phyloP scores from a whole-genome alignment of 2,888 invertebrate species.

The Stegana nigrithorax region DNA sequence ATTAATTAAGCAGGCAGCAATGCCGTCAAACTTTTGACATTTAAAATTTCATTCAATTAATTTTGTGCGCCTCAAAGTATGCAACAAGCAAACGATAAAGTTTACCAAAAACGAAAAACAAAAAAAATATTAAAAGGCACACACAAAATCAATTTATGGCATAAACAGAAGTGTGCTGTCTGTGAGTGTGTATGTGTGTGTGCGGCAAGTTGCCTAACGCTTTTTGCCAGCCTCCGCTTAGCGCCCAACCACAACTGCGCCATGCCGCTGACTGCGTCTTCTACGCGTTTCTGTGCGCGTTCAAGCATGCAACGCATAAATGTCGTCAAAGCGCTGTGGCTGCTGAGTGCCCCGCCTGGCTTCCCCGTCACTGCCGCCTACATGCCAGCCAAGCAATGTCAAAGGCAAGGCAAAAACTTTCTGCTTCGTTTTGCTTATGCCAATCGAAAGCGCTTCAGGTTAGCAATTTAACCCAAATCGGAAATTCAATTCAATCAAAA shows the following conservation, averaged over 20 bases:
- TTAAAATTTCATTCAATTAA: conserved; percentile 24
- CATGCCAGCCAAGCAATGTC: no score
- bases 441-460: neutral
- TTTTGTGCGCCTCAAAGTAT: conserved; percentile 16
- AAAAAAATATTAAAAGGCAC: no score
- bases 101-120: neutral
- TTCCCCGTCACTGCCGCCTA: conserved; percentile 9
- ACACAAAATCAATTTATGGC: conserved; percentile 18
- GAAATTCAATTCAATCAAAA: conserved; percentile 40
- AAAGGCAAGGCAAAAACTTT: no score
- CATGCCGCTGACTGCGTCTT: neutral
- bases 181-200: no score
- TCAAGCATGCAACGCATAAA: conserved; percentile 15
- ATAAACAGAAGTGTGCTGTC: no score
- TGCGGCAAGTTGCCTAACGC: neutral
- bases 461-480: conserved; percentile 20
- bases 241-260: no score
- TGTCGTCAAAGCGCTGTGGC: neutral
- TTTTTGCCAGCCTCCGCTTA: no score
- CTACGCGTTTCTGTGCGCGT: conserved; percentile 6
- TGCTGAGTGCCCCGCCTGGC: neutral
- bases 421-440: no score
- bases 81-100: conserved; percentile 5
- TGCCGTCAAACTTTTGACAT: conserved; percentile 20
- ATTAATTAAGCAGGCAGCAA: conserved; percentile 15